phyloP scores from a whole-genome alignment of 1,140 invertebrate species.

The Drosophila setifemur region DNA sequence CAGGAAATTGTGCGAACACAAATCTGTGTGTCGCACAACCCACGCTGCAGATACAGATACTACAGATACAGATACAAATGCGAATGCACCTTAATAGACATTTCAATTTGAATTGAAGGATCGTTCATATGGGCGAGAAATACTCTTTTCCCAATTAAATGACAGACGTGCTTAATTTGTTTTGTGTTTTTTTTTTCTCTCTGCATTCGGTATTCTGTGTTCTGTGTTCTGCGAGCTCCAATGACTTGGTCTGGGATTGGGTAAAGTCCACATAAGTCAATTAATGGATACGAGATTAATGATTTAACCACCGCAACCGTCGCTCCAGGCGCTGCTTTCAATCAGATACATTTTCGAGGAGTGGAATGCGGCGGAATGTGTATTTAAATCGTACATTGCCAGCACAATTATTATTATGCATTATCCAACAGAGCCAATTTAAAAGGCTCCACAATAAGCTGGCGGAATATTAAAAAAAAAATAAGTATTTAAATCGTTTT shows the following conservation, averaged over 20 bases:
- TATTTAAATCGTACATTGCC: slow-evolving; percentile 10
- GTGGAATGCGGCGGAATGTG: background rate
- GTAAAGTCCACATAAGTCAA: slow-evolving; percentile 55
- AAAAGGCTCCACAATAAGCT: background rate
- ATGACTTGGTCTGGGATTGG: background rate
- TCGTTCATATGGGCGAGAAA: slow-evolving; percentile 53
- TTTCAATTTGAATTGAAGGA: slow-evolving; percentile 61
- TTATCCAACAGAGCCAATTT: background rate
- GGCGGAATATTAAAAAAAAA: background rate
- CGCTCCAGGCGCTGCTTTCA: background rate
- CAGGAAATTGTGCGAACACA: slow-evolving; percentile 13
- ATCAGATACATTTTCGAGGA: background rate
- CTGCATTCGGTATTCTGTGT: background rate
- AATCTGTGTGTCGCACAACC: slow-evolving; percentile 24
- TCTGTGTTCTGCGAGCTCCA: background rate
- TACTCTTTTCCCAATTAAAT: slow-evolving; percentile 50
- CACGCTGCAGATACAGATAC: background rate
- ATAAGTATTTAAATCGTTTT: background rate
- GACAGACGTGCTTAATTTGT: slow-evolving; percentile 41
- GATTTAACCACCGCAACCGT: slow-evolving; percentile 31
- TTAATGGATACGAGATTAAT: slow-evolving; percentile 61
- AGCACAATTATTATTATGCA: slow-evolving; percentile 5
- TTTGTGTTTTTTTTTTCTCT: slow-evolving; percentile 9
- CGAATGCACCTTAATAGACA: slow-evolving; percentile 42
- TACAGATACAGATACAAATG: slow-evolving; percentile 3